A percentile compares a stretch with the other conserved stretches of the same genome.
Evolutionary conservation across 2,888 invertebrate species (phyloP).

Genomic region (Panzeria rudis): DNA sequence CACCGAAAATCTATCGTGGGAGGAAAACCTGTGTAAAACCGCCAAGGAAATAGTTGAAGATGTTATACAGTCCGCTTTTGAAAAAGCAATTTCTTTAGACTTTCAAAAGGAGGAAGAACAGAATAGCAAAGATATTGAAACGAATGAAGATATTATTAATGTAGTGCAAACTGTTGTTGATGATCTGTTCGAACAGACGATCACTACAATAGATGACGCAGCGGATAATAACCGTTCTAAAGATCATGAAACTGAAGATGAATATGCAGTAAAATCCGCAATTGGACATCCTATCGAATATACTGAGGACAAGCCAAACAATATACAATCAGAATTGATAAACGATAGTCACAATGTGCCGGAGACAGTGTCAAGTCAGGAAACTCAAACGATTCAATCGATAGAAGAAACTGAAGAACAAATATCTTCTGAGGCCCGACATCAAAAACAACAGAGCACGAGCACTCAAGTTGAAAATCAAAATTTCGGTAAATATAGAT

Average conservation of each 20-base stretch:
- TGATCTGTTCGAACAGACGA: slow-evolving; percentile 77
- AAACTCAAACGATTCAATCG: slow-evolving; percentile 62
- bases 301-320: slow-evolving; percentile 54
- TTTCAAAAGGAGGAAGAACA: not conserved
- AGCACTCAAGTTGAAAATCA: slow-evolving; percentile 93
- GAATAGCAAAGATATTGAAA: not conserved
- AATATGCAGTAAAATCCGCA: slow-evolving; percentile 3
- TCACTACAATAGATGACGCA: slow-evolving; percentile 80
- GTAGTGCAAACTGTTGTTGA: slow-evolving; percentile 78
- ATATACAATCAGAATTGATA: slow-evolving; percentile 7
- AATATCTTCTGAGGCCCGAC: slow-evolving; percentile 58
- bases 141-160: slow-evolving; percentile 74
- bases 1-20: slow-evolving; percentile 22
- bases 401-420: slow-evolving; percentile 75
- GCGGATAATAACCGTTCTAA: slow-evolving; percentile 84
- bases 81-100: slow-evolving; percentile 70
- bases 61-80: slow-evolving; percentile 77
- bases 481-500: slow-evolving; percentile 89
- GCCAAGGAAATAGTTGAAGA: slow-evolving; percentile 78
- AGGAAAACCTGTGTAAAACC: slow-evolving; percentile 73
- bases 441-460: slow-evolving; percentile 88
- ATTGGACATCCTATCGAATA: slow-evolving; percentile 23
- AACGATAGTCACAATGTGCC: slow-evolving; percentile 16
- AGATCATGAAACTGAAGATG: not conserved
- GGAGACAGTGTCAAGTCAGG: slow-evolving; percentile 62